Evolutionary conservation across 2,888 invertebrate species (phyloP), one percentile per base, ranked within the genome.

Genomic region (Helicoverpa assulta): DNA sequence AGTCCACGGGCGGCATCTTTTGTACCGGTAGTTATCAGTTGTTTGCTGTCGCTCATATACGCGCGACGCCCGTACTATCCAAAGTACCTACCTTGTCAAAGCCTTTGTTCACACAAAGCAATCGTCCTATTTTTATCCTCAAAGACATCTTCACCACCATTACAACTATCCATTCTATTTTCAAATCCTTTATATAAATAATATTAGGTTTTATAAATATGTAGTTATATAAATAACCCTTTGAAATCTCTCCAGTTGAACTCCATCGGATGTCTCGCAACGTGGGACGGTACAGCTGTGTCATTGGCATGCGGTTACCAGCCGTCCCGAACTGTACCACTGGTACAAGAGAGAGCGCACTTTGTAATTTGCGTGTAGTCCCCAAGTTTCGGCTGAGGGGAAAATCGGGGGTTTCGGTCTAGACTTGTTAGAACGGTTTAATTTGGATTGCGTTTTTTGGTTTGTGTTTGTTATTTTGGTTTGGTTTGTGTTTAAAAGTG

Each of bases 331-430:
- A 74, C 62, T 62, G 57, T 60, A 53, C 70, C 19, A 29, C 5
- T 37, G 56, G 26, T 65, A 33, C 16, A 19, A 21, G 47, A 16
- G 21, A 16, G 52, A 76, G 52, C 29, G 56, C 62, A 40, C 19
- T 66, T 47, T n/a, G 66, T 80, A 80, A 76, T 80, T 80, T 60
- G 74, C 40, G 51, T 53, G 51, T 21, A 43, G 50, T n/a, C 53
- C 40, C 50, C 16, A 65, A 76, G 51, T 75, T 76, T 67, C 5
- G 56, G 10, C 56, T 26, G 40, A 57, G 50, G 55, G 69, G 64
- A 62, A 59, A 56, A 19, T 10, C 29, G n/a, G 43, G 21, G n/a
- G 6, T 19, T 18, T 8, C 19, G 40, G 51, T 50, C 7, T 53
- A 40, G 61, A 57, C 16, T 53, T 53, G 47, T 57, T 56, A 40